Percentiles rank a stretch among this genome's conserved stretches.
Conservation (phyloP, 1,140 invertebrate species). For the Magallana angulata region DNA sequence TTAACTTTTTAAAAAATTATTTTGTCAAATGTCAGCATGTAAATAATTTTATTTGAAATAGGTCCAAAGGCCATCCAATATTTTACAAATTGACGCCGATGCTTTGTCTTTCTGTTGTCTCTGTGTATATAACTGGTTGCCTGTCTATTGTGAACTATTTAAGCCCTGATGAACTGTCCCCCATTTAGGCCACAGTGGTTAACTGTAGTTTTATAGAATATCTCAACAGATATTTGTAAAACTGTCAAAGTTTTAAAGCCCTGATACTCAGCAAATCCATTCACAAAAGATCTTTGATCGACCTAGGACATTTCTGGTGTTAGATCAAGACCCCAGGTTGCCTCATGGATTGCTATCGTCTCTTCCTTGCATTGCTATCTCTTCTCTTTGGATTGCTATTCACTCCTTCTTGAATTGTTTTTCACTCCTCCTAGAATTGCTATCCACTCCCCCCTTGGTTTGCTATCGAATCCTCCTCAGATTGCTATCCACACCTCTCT, state of each 20-base stretch:
- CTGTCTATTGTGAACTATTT: background rate
- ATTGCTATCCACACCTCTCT: too few species aligned
- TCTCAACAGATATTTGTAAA: slow-evolving; percentile 2
- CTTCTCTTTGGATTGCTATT: too few species aligned
- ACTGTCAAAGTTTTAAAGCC: background rate
- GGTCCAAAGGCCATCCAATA: background rate
- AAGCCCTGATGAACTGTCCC: background rate
- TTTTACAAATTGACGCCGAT: background rate
- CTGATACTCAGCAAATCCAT: background rate
- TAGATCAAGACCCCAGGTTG: background rate
- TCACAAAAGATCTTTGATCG: slow-evolving; percentile 8
- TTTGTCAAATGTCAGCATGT: too few species aligned
- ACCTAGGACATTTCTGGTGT: background rate
- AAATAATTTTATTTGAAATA: too few species aligned
- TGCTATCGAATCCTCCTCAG: too few species aligned
- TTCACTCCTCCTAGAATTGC: too few species aligned
- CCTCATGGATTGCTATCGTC: too few species aligned
- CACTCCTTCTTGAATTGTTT: too few species aligned
- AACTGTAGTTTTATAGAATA: slow-evolving; percentile 12
- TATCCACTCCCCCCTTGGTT: too few species aligned
- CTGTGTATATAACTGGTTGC: background rate
- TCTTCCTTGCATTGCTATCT: too few species aligned
- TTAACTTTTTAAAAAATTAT: too few species aligned
- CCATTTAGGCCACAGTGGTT: background rate
- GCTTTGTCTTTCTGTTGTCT: background rate